phyloP scores from a whole-genome alignment of 2,113 vertebrate genomes.

The Lampris megalopsis region DNA sequence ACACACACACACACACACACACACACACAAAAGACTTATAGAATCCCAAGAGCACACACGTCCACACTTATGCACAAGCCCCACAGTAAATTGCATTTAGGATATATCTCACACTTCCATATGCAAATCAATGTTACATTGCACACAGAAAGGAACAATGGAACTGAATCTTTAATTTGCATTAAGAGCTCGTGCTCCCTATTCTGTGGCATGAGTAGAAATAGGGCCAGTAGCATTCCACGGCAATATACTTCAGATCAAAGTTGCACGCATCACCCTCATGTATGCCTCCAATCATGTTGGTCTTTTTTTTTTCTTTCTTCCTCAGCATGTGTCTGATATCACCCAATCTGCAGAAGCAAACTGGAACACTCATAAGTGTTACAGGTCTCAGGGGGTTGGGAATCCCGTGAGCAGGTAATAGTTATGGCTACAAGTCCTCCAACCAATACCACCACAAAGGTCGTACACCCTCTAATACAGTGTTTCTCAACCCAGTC shows the following conservation, averaged over 20 bases:
- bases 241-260: not conserved
- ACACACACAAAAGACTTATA: not conserved
- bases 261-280: constrained; percentile 4
- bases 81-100: not conserved
- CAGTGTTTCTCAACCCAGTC: too few relatives aligned
- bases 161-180: constrained; percentile 48
- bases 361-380: too few relatives aligned
- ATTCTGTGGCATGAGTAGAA: constrained; percentile 5
- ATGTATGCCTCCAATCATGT: not conserved
- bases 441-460: too few relatives aligned
- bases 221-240: constrained; percentile 6
- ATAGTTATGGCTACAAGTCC: too few relatives aligned
- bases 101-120: not conserved
- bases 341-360: not conserved
- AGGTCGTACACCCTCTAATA: too few relatives aligned
- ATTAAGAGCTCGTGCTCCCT: constrained; percentile 39
- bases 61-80: not conserved
- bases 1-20: not conserved
- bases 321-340: not conserved
- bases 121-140: constrained; percentile 27
- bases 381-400: too few relatives aligned
- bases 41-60: not conserved
- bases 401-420: too few relatives aligned
- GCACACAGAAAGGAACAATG: constrained; percentile 30
- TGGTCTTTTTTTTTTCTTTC: not conserved